Evolutionary conservation across 35 echinoderm and acorn worm genomes (phyloP), one percentile per base, ranked within the genome.

Genomic region (Patiria miniata): DNA sequence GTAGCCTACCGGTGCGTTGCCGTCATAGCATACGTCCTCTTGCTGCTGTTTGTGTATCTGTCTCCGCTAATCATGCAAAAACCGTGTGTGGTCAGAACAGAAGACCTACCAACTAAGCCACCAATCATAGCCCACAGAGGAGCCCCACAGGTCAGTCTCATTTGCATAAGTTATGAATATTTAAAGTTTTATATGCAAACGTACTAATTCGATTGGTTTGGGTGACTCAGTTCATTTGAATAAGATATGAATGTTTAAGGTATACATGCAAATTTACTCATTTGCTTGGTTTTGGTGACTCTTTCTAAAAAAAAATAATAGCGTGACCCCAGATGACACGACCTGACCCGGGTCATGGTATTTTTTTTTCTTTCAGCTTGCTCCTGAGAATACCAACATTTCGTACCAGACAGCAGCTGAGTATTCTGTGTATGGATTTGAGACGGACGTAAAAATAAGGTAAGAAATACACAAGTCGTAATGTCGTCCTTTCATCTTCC

Each of bases 381-480:
- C 93, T 19, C 93, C 93, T 26, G 93, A 95, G 40, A 95, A 95
- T 77, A 95, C 93, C 36, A 16, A 78, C 52, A 68, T 88, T 28
- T 83, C 89, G 1, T 95, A 91, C 42, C 33, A 95, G 40, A 95
- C 84, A 38, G 93, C 93, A 29, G 86, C 86, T 21, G 79, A 69
- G 37, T 58, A 92, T 79, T 80, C 85, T 44, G 77, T 95, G 21
- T 92, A 85, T 86, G 93, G 93, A 39, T 81, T 92, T 19, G 93
- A 95, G 39, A 78, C 61, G 39, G 90, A 92, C 42, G 81, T 95
- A 17, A 95, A 86, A 89, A 91, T 95, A 79, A 95, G 93, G 93
- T 95, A 88, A 91, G 19, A 78, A 47, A 47, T 47, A 12, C 4
- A 47, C 42, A 47, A 47, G 42, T 1, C 32, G 17, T 52, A 89